Percentiles rank a stretch among this genome's conserved stretches.
phyloP scores from a whole-genome alignment of 2,888 invertebrate genomes.

The Drosophila bunnanda region DNA sequence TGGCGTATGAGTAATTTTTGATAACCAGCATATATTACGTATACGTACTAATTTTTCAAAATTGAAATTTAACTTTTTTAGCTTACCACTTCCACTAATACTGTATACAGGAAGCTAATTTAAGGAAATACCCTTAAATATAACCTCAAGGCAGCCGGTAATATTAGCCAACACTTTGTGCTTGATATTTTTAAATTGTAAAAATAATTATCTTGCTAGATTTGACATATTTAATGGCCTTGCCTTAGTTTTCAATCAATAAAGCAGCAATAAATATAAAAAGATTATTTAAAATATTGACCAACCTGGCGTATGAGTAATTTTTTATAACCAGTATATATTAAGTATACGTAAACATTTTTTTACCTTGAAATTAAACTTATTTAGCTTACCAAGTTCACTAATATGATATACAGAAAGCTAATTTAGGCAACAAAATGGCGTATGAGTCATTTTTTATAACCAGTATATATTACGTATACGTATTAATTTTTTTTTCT shows the following conservation, averaged over 20 bases:
- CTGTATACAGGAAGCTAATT: not conserved
- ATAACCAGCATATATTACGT: not conserved
- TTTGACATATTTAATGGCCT: too few relatives aligned
- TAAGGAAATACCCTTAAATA: not conserved
- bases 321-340: too few relatives aligned
- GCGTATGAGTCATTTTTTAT: not conserved
- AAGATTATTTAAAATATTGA: too few relatives aligned
- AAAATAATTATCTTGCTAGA: not conserved
- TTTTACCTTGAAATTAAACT: too few relatives aligned
- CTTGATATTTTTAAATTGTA: not conserved
- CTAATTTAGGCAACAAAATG: too few relatives aligned
- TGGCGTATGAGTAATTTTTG: not conserved
- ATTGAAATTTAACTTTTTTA: not conserved
- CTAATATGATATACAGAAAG: too few relatives aligned
- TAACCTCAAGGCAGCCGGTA: not conserved
- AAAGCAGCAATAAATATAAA: too few relatives aligned
- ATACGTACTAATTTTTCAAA: not conserved
- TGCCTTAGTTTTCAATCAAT: too few relatives aligned
- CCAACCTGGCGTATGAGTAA: too few relatives aligned
- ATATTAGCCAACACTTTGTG: not conserved
- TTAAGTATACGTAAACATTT: too few relatives aligned
- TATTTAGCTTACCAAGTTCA: too few relatives aligned
- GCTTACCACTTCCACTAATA: not conserved
- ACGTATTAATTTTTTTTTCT: not conserved
- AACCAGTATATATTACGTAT: not conserved